A percentile compares a stretch with the other conserved stretches of the same genome.
These are phyloP conservation scores for Podarcis raffonei DNA, from an alignment of 2,113 vertebrate species.

Conservation along the genomic window DNA sequence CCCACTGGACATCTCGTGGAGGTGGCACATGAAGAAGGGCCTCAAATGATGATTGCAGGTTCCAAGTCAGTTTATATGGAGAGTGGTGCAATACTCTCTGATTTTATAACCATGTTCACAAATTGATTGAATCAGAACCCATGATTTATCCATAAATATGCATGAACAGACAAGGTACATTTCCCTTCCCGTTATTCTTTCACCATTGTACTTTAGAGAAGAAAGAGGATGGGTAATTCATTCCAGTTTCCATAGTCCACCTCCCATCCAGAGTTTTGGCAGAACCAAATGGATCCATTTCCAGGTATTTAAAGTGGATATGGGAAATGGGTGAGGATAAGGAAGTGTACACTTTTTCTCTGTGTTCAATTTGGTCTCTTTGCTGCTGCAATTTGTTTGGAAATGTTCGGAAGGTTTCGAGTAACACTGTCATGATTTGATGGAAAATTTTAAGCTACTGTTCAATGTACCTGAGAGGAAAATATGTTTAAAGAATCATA, in stretches of 20 bases:
- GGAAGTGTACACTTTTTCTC: background rate
- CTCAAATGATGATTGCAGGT: too few relatives aligned
- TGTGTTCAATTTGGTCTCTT: background rate
- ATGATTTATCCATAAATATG: background rate
- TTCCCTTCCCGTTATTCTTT: background rate
- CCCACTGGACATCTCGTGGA: too few relatives aligned
- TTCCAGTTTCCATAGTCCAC: too few relatives aligned
- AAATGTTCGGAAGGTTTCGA: background rate
- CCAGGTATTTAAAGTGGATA: background rate
- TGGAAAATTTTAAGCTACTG: constrained; percentile 19
- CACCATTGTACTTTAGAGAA: background rate
- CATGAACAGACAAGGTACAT: background rate
- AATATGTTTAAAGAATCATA: constrained; percentile 9
- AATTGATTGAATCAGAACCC: background rate
- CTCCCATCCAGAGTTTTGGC: background rate
- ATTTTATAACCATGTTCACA: background rate
- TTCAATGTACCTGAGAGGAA: background rate
- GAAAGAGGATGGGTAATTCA: background rate
- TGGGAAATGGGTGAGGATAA: background rate
- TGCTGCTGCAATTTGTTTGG: background rate
- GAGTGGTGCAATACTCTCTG: background rate
- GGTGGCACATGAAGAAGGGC: too few relatives aligned
- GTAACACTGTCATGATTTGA: background rate
- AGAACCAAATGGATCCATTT: background rate
- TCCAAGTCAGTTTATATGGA: too few relatives aligned